Evolutionary conservation across 2,888 invertebrate species (phyloP), one percentile per base, ranked within the genome.

Genomic region (Leptinotarsa rubiginosa): DNA sequence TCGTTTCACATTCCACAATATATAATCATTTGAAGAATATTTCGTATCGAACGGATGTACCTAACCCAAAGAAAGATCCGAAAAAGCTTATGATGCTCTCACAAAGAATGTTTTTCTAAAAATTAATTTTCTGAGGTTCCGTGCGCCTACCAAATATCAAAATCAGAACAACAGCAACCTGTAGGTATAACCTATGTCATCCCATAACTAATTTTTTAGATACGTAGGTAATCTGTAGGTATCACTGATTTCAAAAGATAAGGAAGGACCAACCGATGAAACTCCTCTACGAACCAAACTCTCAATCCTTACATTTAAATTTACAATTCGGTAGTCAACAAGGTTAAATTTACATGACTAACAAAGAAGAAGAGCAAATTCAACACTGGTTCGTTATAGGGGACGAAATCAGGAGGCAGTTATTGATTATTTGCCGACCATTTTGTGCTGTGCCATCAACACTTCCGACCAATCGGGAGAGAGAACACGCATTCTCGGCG

Each of bases 361-460:
- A 84, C 83, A 83, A 82, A 84, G 83, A 83, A 81, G 81, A 81
- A 76, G 81, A 83, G 82, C 81, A 81, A 81, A 82, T 52, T 47
- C 65, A 50, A 66, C 69, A 69, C 47, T 56, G 56, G 56, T 69
- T 56, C 31, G 20, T 20, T 65, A 71, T 59, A 54, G 75, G 75
- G 65, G 72, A 22, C 71, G 25, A 54, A 77, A 74, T 75, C 74
- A 49, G 75, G 69, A 75, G 75, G 76, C 70, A 76, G 79, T 83
- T 85, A 87, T 87, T 86, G 87, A 87, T 87, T 85, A 86, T 84
- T 84, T 81, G 85, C 83, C 87, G 85, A 87, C 87, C 87, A 87
- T 87, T 87, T 87, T 87, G 87, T 87, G 85, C 80, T 80, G 80
- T 80, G 82, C 84, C 81, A 82, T 80, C 84, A 78, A 80, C 80